Evolutionary conservation across 1,140 invertebrate species (phyloP).

Genomic region (Tetramorium alpestre): DNA sequence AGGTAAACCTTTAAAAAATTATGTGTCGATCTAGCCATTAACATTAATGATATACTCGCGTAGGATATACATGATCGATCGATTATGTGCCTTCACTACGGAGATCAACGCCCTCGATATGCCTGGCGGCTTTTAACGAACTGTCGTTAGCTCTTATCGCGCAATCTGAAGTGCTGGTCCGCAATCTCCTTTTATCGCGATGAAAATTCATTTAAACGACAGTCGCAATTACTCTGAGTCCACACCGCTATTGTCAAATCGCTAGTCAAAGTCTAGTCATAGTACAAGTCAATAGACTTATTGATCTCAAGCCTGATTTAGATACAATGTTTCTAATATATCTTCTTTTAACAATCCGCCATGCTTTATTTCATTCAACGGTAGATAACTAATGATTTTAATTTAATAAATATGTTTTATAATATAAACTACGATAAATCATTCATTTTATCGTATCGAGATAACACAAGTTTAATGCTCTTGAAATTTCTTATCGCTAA

Average conservation of each 20-base stretch:
- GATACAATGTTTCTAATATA: not conserved
- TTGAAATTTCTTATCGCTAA: conserved; percentile 14
- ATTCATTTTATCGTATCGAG: not conserved
- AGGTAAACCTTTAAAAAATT: not conserved
- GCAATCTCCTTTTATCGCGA: conserved; percentile 55
- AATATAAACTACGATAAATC: not conserved
- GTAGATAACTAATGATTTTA: not conserved
- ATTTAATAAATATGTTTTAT: not conserved
- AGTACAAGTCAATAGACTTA: conserved; percentile 13
- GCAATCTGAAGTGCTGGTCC: conserved; percentile 49
- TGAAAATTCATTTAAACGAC: conserved; percentile 70
- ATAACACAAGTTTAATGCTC: not conserved
- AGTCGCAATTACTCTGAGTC: conserved; percentile 57
- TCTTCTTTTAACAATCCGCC: not conserved
- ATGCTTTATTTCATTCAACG: not conserved
- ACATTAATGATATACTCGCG: conserved; percentile 22
- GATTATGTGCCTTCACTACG: conserved; percentile 41
- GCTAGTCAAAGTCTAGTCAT: not conserved
- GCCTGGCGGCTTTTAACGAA: conserved; percentile 62
- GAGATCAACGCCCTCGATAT: conserved; percentile 60
- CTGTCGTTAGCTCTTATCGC: conserved; percentile 69
- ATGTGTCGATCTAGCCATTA: not conserved
- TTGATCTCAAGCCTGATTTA: conserved; percentile 7
- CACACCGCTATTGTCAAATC: conserved; percentile 2
- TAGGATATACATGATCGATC: conserved; percentile 25